These are phyloP conservation scores for Eurytoma adleriae DNA, from an alignment of 2,888 invertebrate species.

Conservation along the genomic window DNA sequence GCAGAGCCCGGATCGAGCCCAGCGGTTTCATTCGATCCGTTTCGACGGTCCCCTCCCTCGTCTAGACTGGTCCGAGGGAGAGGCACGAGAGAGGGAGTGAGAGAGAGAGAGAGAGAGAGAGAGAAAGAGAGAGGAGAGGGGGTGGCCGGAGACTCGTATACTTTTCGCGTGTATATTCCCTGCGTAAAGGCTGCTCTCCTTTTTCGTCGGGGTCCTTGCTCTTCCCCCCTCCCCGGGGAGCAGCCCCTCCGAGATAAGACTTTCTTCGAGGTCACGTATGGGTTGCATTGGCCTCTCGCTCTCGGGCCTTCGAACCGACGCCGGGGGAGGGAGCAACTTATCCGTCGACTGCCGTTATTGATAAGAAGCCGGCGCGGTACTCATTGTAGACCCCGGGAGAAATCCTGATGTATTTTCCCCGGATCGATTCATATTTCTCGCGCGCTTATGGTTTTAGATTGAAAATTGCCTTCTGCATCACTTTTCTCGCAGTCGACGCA, in stretches of 20 bases:
- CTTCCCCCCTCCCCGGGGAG: background rate
- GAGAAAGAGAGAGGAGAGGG: too few species aligned
- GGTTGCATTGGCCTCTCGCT: background rate
- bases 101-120: too few species aligned
- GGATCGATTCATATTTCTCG: background rate
- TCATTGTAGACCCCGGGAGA: background rate
- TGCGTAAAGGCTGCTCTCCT: background rate
- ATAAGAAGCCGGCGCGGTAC: constrained; percentile 4
- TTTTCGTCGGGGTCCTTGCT: background rate
- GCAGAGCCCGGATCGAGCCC: background rate
- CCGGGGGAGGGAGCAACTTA: background rate
- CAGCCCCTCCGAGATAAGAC: background rate
- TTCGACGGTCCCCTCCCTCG: constrained; percentile 14
- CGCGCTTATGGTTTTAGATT: background rate
- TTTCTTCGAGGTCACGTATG: background rate
- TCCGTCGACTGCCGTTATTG: constrained; percentile 2
- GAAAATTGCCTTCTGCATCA: too few species aligned
- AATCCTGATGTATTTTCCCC: background rate
- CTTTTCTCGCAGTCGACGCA: too few species aligned
- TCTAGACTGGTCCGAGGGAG: constrained; percentile 24
- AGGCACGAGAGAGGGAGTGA: background rate
- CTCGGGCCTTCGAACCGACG: background rate
- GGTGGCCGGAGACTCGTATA: too few species aligned
- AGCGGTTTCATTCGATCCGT: background rate
- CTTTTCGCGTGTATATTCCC: background rate